Evolutionary conservation across 2,888 invertebrate species (phyloP).

Genomic region (Andrena bicolor): DNA sequence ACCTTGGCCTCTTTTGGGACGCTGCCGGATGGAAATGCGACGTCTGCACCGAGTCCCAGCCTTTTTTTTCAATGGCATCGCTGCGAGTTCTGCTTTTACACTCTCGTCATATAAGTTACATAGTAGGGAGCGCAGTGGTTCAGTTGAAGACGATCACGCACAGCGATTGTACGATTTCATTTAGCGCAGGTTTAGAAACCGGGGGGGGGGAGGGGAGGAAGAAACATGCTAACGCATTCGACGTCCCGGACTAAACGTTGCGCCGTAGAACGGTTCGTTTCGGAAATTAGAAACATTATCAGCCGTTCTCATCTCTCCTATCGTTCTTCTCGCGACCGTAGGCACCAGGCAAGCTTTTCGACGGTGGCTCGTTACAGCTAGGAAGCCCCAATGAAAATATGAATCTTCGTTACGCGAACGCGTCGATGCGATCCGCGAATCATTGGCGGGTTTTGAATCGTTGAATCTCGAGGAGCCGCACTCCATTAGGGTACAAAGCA

Average conservation of each 20-base stretch:
- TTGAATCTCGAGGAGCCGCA: background rate
- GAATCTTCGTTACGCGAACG: constrained; percentile 45
- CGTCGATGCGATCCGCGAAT: no score
- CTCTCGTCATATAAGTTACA: no score
- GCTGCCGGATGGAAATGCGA: background rate
- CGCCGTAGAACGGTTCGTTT: constrained; percentile 58
- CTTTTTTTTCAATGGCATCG: background rate
- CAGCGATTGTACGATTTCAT: constrained; percentile 2
- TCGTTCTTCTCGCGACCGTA: constrained; percentile 60
- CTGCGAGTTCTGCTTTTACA: no score
- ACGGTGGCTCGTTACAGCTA: constrained; percentile 50
- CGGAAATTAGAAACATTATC: constrained; percentile 77
- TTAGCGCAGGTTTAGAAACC: constrained; percentile 6
- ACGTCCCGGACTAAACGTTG: constrained; percentile 45
- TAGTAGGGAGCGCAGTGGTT: constrained; percentile 1
- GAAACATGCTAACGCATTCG: constrained; percentile 10
- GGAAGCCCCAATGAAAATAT: constrained; percentile 51
- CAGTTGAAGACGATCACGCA: background rate
- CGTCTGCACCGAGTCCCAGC: background rate
- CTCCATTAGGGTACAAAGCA: background rate
- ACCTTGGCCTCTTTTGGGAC: constrained; percentile 21
- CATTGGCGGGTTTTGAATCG: background rate
- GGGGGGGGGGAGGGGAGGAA: background rate
- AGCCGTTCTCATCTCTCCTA: constrained; percentile 67
- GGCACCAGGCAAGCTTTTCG: constrained; percentile 41